phyloP scores from a whole-genome alignment of 2,113 vertebrate species.

The Thunnus thynnus region DNA sequence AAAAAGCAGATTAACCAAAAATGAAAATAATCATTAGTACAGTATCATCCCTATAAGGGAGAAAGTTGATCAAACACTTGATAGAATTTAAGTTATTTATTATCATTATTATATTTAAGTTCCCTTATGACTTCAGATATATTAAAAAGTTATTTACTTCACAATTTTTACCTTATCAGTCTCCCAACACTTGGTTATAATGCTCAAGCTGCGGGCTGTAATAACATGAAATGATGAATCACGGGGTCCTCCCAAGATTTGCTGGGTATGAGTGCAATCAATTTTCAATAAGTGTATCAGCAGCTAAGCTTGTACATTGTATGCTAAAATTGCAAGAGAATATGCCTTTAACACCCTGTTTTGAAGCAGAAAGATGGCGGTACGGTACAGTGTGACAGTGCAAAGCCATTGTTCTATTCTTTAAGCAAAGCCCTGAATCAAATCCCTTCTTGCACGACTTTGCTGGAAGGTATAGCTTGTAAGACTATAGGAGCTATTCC shows the following conservation, averaged over 20 bases:
- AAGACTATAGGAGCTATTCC: conserved; percentile 31
- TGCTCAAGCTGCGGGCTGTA: conserved; percentile 10
- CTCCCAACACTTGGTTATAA: conserved; percentile 1
- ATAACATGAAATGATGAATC: conserved; percentile 45
- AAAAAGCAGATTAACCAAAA: too few relatives aligned
- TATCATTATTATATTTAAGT: not conserved
- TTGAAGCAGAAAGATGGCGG: conserved; percentile 25
- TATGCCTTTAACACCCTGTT: not conserved
- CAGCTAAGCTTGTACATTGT: conserved; percentile 24
- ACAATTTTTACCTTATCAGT: not conserved
- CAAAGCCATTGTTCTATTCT: conserved; percentile 36
- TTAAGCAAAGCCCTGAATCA: conserved; percentile 46
- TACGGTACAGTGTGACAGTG: not conserved
- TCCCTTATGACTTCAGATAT: too few relatives aligned
- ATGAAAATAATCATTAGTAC: too few relatives aligned
- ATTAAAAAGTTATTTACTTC: not conserved
- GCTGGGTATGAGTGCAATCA: conserved; percentile 49
- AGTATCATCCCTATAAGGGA: not conserved
- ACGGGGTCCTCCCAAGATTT: conserved; percentile 8
- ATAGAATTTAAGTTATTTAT: not conserved
- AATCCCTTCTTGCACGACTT: conserved; percentile 41
- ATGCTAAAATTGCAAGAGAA: conserved; percentile 14
- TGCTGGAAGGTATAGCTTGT: conserved; percentile 38
- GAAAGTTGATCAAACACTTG: not conserved
- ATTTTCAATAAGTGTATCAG: conserved; percentile 56